Evolutionary conservation across 2,113 vertebrate genomes (phyloP).

Genomic region (Corythoichthys haematopterus): DNA sequence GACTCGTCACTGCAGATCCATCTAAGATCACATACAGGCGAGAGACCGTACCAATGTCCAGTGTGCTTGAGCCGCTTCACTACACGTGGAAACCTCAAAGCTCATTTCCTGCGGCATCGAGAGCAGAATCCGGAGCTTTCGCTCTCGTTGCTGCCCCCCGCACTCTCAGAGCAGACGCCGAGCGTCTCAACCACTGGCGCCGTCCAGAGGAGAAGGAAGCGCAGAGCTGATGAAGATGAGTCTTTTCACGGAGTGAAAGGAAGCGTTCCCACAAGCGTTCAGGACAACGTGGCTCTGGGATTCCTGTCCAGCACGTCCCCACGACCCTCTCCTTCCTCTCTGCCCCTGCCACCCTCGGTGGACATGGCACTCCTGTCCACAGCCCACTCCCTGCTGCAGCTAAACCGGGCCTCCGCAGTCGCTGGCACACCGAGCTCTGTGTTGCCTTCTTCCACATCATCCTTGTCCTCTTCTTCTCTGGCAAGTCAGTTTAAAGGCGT

Average conservation of each 20-base stretch:
- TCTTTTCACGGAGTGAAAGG: constrained; percentile 67
- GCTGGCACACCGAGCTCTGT: constrained; percentile 50
- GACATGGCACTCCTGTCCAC: constrained; percentile 77
- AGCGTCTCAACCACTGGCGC: constrained; percentile 62
- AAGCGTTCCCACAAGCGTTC: constrained; percentile 50
- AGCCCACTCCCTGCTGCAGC: constrained; percentile 73
- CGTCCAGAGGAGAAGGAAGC: constrained; percentile 68
- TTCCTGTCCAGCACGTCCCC: constrained; percentile 63
- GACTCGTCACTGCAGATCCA: constrained; percentile 92
- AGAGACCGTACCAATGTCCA: constrained; percentile 88
- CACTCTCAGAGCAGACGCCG: constrained; percentile 62
- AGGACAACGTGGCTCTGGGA: constrained; percentile 67
- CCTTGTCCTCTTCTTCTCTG: constrained; percentile 70
- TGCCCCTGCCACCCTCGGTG: constrained; percentile 74
- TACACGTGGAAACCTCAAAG: constrained; percentile 89
- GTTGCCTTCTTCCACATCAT: constrained; percentile 59
- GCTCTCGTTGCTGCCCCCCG: constrained; percentile 83
- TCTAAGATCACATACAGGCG: constrained; percentile 86
- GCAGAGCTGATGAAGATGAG: constrained; percentile 72
- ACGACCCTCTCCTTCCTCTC: constrained; percentile 66
- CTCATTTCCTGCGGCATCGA: constrained; percentile 87
- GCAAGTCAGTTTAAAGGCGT: constrained; percentile 67
- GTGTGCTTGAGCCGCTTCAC: constrained; percentile 91
- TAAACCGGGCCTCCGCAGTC: constrained; percentile 71
- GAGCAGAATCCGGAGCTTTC: constrained; percentile 88